A percentile compares a stretch with the other conserved stretches of the same genome.
phyloP scores from a whole-genome alignment of 2,113 vertebrate genomes.

The Pteropus alecto region DNA sequence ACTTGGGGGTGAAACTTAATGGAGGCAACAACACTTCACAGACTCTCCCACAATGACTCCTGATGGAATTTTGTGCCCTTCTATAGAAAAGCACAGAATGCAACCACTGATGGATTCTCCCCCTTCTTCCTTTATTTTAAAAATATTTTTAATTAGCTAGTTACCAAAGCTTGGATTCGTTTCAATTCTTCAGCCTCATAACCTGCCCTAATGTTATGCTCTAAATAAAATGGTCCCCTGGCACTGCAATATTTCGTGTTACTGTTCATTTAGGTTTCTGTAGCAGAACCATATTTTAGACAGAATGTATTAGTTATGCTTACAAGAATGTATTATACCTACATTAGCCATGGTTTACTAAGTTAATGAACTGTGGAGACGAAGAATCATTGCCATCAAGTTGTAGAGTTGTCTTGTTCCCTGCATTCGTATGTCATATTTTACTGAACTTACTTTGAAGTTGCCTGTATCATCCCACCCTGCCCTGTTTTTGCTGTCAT shows the following conservation, averaged over 20 bases:
- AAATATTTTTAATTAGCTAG: slow-evolving; percentile 43
- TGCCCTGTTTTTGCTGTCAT: slow-evolving; percentile 28
- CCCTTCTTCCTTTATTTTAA: neutral
- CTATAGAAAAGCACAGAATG: neutral
- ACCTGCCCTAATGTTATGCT: slow-evolving; percentile 9
- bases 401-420: neutral
- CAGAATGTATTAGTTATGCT: slow-evolving; percentile 77
- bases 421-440: neutral
- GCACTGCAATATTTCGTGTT: slow-evolving; percentile 51
- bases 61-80: neutral
- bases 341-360: slow-evolving; percentile 78
- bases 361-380: slow-evolving; percentile 80
- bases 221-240: slow-evolving; percentile 45
- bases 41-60: neutral
- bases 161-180: slow-evolving; percentile 40
- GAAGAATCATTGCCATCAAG: slow-evolving; percentile 48
- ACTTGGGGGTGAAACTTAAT: neutral
- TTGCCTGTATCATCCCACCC: neutral
- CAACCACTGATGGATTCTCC: neutral
- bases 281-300: slow-evolving; percentile 75
- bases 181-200: slow-evolving; percentile 34
- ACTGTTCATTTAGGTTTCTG: slow-evolving; percentile 70
- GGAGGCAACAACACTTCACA: neutral
- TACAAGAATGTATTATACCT: slow-evolving; percentile 75
- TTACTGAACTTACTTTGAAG: slow-evolving; percentile 46